These are phyloP conservation scores for Agelaius phoeniceus DNA, from an alignment of 2,113 vertebrate genomes.

Conservation along the genomic window DNA sequence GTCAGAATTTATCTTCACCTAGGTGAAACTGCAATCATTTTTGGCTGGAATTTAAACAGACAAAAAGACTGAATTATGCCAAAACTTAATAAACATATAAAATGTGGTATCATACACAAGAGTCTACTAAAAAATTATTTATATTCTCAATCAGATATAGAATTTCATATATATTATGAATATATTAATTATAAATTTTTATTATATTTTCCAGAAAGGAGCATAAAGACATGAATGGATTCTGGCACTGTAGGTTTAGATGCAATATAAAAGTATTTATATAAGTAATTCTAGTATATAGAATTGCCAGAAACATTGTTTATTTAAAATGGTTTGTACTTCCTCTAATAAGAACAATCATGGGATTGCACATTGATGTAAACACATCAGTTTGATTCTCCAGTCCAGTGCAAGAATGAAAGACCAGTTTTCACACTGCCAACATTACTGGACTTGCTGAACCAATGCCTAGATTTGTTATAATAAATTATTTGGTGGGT, in stretches of 20 bases:
- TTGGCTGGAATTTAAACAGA: not conserved
- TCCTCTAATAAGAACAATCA: constrained; percentile 13
- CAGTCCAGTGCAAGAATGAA: not conserved
- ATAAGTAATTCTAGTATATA: not conserved
- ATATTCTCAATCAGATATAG: not conserved
- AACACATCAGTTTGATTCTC: not conserved
- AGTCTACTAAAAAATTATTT: not conserved
- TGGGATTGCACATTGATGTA: not conserved
- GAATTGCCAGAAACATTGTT: constrained; percentile 26
- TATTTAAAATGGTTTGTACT: constrained; percentile 39
- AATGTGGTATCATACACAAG: not conserved
- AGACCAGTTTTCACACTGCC: not conserved
- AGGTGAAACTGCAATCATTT: not conserved
- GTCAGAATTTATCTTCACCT: not conserved
- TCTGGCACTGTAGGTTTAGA: constrained; percentile 25
- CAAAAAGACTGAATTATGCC: not conserved
- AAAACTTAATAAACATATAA: not conserved
- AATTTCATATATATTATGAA: not conserved
- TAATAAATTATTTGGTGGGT: not conserved
- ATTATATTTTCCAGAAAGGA: not conserved
- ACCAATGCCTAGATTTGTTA: not conserved
- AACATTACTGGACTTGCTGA: not conserved
- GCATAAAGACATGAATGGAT: not conserved
- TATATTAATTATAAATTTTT: not conserved
- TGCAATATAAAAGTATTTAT: too few relatives aligned